Base-by-base conservation (phyloP, 2,113 vertebrate genomes). In the Glaucidium brasilianum region DNA sequence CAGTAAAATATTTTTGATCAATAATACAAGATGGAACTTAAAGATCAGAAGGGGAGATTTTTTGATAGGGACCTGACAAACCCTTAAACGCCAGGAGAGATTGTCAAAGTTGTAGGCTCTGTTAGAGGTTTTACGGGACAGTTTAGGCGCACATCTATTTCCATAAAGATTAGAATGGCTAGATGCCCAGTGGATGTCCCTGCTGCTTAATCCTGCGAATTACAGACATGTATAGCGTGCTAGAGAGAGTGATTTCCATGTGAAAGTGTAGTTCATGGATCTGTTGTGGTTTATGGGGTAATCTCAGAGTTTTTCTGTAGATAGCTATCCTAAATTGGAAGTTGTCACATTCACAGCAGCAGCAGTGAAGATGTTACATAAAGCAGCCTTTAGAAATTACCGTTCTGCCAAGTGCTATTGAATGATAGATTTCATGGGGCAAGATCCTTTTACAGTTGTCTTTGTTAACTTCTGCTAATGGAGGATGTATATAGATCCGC, bases 271-370 rank as follows among this genome's bases (percentile, higher is more conserved):
- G 14, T 11, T 85, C 3, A 4, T 58, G 58, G 11, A 4, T 9
- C 34, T 63, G 5, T 34, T 64, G 21, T 27, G 34, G 16, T 68
- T 73, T 37, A 11, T n/a, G 41, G 27, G 22, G 4, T 41, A 56
- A 29, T 16, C 6, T 29, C 7, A 2, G 29, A 27, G 7, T 0
- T 41, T 27, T 81, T 77, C n/a, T 58, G 20, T 15, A 23, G 17
- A 2, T 20, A 16, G 47, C 26, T 52, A 4, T 15, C 16, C 30
- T 41, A 11, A 83, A 35, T 16, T 6, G 13, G 37, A 47, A 43
- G 4, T 1, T 26, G 15, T 21, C 25, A 10, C 5, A 2, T 49
- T 37, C 9, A 2, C 0, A 0, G 1, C 55, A 10, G 59, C 8
- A 55, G 26, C 55, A 59, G 29, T 8, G 47, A 66, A 26, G 18